Conservation (phyloP, 2,888 invertebrate species). For the Melinaea marsaeus region DNA sequence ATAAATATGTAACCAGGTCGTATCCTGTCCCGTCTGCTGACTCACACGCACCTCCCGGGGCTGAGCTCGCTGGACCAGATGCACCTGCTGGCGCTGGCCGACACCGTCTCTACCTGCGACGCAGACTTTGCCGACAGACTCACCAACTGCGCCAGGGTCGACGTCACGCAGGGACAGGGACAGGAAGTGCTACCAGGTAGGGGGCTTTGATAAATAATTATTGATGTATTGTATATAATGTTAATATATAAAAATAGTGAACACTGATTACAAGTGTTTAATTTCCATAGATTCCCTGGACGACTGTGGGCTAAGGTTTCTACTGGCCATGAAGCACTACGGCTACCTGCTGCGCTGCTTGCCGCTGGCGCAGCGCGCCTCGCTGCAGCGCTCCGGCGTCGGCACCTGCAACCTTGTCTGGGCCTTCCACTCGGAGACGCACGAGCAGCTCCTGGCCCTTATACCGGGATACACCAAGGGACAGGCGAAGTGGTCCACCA, state of each 20-base stretch:
- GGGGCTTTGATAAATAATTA: neutral
- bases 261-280: neutral
- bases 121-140: conserved; percentile 91
- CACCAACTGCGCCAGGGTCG: conserved; percentile 65
- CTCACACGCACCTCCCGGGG: conserved; percentile 96
- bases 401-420: conserved; percentile 96
- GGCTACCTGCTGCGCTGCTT: conserved; percentile 95
- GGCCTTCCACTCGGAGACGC: conserved; percentile 99
- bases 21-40: conserved; percentile 91
- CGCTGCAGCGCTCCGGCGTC: conserved; percentile 91
- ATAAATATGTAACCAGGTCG: conserved; percentile 72
- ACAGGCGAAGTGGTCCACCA: conserved; percentile 91
- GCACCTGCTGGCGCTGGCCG: conserved; percentile 98
- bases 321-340: conserved; percentile 98
- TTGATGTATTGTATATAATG: neutral
- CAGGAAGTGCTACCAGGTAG: conserved; percentile 65
- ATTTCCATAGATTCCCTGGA: conserved; percentile 86
- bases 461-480: conserved; percentile 93
- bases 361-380: conserved; percentile 91
- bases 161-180: conserved; percentile 48
- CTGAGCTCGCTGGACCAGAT: conserved; percentile 98
- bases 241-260: neutral
- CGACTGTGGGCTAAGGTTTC: conserved; percentile 97
- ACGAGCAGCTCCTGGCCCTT: conserved; percentile 93
- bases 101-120: conserved; percentile 96